Base-by-base conservation (phyloP, 2,888 invertebrate genomes). In the Anticlea derivata region DNA sequence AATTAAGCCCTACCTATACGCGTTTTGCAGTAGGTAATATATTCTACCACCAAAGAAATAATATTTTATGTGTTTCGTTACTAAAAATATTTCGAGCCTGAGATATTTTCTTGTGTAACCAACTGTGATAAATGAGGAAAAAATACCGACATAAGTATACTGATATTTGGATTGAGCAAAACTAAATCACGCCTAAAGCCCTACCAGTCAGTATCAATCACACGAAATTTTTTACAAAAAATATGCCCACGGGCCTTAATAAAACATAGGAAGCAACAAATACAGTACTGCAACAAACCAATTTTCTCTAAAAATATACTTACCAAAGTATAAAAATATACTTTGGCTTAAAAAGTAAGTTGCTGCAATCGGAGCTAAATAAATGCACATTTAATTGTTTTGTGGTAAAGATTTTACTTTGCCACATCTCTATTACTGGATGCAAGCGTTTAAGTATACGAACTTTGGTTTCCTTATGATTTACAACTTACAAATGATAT, bases 161-260 rank as follows among this genome's bases (percentile, higher is more conserved):
- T 20, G 11, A 22, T 37, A 12, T 24, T 24, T 37, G 24, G 31
- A 13, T 31, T 37, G 5, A 1, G 12, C 23, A 23, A 35, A 7
- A 23, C 11, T 35, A 12, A 37, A 24, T 37, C 13, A 37, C 24
- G 13, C 17, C 10, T 22, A 22, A 17, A 34, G 39, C 20, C 30
- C 30, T 23, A 22, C 22, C 22, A 5, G 11, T 5, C 22, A 11
- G 24, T 17, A 8, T 33, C 10, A 41, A 43, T 8, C 7, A 27
- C 26, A 34, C 27, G 27, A 44, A 34, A 34, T 27, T 8, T 39
- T 27, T 6, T 17, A 6, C 24, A 1, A 8, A 10, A 33, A 33
- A 41, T 31, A 41, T 24, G 33, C 43, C 41, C 31, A 8, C 12
- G 8, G 26, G 37, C 31, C 12, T 10, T 7, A 13, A 13, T 13